phyloP scores from a whole-genome alignment of 2,113 vertebrate genomes.

The Dissostichus mawsoni region DNA sequence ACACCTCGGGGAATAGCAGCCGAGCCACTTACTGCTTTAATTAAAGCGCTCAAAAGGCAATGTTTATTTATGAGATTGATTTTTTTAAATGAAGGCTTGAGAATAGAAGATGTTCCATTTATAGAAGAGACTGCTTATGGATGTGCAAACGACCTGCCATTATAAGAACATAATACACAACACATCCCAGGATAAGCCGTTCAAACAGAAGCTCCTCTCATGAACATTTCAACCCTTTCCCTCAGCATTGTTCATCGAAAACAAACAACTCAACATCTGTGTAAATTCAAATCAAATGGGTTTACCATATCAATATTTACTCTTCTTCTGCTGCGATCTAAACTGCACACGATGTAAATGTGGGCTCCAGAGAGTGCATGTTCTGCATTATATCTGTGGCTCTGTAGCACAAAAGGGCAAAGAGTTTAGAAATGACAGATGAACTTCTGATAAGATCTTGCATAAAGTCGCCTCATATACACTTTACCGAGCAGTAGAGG shows the following conservation, averaged over 20 bases:
- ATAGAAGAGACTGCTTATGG: not conserved
- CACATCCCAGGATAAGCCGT: not conserved
- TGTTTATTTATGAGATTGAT: slow-evolving; percentile 75
- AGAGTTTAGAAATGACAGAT: not conserved
- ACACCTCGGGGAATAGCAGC: slow-evolving; percentile 58
- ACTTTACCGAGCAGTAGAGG: not conserved
- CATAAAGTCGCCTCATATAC: not conserved
- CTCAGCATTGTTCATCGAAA: not conserved
- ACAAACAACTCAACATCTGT: slow-evolving; percentile 33
- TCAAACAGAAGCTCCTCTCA: not conserved
- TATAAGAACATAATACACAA: not conserved
- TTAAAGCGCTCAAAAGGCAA: slow-evolving; percentile 62
- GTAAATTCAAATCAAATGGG: slow-evolving; percentile 43
- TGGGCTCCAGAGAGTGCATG: slow-evolving; percentile 33
- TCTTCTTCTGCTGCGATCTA: slow-evolving; percentile 16
- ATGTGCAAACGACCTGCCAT: not conserved
- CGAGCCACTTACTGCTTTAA: slow-evolving; percentile 61
- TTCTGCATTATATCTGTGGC: not conserved
- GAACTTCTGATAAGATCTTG: not conserved
- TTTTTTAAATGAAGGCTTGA: slow-evolving; percentile 44
- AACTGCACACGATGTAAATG: slow-evolving; percentile 22
- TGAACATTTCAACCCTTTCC: not conserved
- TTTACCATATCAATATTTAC: slow-evolving; percentile 42
- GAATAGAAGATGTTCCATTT: slow-evolving; percentile 40
- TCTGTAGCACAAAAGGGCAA: not conserved